Evolutionary conservation across 2,113 vertebrate genomes (phyloP).

Genomic region (Neotragus moschatus): DNA sequence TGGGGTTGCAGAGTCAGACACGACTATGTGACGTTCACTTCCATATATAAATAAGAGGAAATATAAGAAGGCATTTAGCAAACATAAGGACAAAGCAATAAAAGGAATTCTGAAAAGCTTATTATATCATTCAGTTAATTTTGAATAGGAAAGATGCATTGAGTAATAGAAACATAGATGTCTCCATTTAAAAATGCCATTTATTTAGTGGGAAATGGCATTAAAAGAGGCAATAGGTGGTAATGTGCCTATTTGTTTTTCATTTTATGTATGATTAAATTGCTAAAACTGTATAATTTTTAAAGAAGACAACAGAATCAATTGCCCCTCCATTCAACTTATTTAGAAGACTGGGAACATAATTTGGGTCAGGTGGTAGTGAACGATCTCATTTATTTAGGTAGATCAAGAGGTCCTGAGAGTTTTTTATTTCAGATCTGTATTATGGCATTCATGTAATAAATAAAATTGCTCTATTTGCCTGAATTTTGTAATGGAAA

Average conservation of each 20-base stretch:
- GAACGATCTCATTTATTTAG: neutral
- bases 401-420: neutral
- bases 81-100: neutral
- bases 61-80: neutral
- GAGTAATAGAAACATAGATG: neutral
- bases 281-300: neutral
- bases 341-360: neutral
- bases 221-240: neutral
- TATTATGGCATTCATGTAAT: neutral
- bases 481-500: conserved; percentile 1
- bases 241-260: neutral
- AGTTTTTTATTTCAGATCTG: neutral
- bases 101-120: neutral
- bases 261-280: neutral
- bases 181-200: neutral
- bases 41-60: neutral
- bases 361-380: neutral
- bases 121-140: neutral
- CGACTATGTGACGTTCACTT: neutral
- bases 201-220: neutral
- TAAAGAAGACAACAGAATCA: neutral
- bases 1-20: neutral
- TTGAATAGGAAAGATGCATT: neutral
- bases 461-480: neutral
- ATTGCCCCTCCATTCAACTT: neutral